phyloP scores from a whole-genome alignment of 23 tunicate genomes.

The Styela plicata region DNA sequence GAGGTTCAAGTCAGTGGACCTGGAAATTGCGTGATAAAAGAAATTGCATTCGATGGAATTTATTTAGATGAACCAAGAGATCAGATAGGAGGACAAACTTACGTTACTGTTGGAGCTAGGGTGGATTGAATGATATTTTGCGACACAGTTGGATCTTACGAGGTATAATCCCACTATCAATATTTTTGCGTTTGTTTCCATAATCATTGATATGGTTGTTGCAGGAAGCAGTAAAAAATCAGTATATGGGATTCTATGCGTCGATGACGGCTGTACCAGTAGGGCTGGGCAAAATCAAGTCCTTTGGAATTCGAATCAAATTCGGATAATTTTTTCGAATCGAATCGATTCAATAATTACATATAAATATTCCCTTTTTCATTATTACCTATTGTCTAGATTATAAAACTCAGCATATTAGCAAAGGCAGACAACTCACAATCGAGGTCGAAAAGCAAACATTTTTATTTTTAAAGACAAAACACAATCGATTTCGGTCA shows the following conservation, averaged over 20 bases:
- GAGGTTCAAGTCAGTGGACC: background rate
- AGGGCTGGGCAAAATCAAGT: too few relatives aligned
- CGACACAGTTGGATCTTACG: background rate
- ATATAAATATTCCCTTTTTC: too few relatives aligned
- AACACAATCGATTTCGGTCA: too few relatives aligned
- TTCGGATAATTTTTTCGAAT: background rate
- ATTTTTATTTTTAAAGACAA: too few relatives aligned
- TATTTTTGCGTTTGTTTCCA: background rate
- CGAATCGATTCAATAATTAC: too few relatives aligned
- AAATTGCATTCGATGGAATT: conserved; percentile 4
- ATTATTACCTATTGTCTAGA: too few relatives aligned
- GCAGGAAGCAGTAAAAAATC: too few relatives aligned
- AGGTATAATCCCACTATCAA: background rate
- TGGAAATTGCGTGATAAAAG: background rate
- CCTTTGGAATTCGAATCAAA: too few relatives aligned
- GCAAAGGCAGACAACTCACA: too few relatives aligned
- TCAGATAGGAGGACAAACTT: background rate
- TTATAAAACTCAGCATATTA: too few relatives aligned
- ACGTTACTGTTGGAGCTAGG: background rate
- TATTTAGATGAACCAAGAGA: background rate
- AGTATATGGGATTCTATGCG: too few relatives aligned
- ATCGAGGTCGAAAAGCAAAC: too few relatives aligned
- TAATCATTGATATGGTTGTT: background rate
- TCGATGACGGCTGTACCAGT: background rate
- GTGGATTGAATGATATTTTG: conserved; percentile 10